These are phyloP conservation scores for Teinopalpus imperialis DNA, from an alignment of 2,888 invertebrate genomes.

Conservation along the genomic window DNA sequence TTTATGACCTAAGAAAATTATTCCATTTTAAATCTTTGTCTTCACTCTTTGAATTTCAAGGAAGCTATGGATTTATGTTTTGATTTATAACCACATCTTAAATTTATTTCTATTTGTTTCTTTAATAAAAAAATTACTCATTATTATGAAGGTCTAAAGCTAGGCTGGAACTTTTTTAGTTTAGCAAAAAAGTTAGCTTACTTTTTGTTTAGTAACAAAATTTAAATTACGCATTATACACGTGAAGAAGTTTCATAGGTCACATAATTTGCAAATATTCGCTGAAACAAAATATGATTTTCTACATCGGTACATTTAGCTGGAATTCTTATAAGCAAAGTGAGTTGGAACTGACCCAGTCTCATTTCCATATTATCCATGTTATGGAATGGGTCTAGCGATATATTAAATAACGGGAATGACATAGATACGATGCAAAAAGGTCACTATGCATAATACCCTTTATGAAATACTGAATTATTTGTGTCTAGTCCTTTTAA, in stretches of 20 bases:
- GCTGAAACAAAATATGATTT: conserved; percentile 40
- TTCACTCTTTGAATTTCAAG: conserved; percentile 16
- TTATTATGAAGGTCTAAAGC: no score
- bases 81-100: conserved; percentile 7
- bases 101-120: no score
- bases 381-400: conserved; percentile 33
- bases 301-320: conserved; percentile 38
- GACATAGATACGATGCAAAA: conserved; percentile 30
- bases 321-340: conserved; percentile 40
- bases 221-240: not conserved
- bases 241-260: conserved; percentile 21
- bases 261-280: conserved; percentile 28
- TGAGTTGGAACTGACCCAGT: conserved; percentile 38
- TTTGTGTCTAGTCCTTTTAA: conserved; percentile 21
- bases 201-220: no score
- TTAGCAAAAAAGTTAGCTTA: no score
- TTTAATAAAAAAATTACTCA: no score
- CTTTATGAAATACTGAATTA: conserved; percentile 23
- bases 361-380: conserved; percentile 47
- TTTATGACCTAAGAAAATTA: conserved; percentile 36
- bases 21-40: conserved; percentile 9
- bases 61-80: conserved; percentile 10
- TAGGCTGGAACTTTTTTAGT: no score
- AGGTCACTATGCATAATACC: conserved; percentile 26
- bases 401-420: conserved; percentile 33